A percentile compares a stretch with the other conserved stretches of the same genome.
These are phyloP conservation scores for Plectrocnemia conspersa DNA, from an alignment of 1,140 invertebrate species.

Conservation along the genomic window DNA sequence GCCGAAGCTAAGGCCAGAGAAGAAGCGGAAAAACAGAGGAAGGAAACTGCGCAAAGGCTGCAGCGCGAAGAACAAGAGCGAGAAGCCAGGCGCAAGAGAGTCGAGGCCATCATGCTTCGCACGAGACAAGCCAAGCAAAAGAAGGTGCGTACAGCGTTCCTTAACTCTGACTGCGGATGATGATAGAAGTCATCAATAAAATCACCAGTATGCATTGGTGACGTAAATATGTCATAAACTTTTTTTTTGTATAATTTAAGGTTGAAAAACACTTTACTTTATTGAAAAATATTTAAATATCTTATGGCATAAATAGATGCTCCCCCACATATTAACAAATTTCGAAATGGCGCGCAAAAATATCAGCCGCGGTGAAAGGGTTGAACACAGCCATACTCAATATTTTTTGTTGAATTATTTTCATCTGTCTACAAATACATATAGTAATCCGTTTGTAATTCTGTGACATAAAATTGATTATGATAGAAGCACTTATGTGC, in stretches of 20 bases:
- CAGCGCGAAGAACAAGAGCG: constrained; percentile 77
- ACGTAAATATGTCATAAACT: no score
- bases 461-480: background rate
- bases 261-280: constrained; percentile 1
- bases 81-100: constrained; percentile 68
- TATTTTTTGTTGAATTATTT: no score
- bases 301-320: no score
- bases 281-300: constrained; percentile 6
- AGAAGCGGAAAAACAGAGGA: constrained; percentile 71
- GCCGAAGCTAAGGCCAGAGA: constrained; percentile 69
- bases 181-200: background rate
- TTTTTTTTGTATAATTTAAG: no score
- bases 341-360: no score
- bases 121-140: constrained; percentile 57
- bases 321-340: no score
- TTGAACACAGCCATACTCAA: no score
- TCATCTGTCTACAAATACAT: background rate
- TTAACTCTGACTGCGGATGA: constrained; percentile 3
- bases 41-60: constrained; percentile 68
- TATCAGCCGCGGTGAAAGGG: no score
- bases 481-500: no score
- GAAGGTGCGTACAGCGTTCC: constrained; percentile 13
- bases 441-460: background rate
- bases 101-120: constrained; percentile 79
- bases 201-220: no score